Evolutionary conservation across 2,888 invertebrate species (phyloP).

Genomic region (Cordilura impudica): DNA sequence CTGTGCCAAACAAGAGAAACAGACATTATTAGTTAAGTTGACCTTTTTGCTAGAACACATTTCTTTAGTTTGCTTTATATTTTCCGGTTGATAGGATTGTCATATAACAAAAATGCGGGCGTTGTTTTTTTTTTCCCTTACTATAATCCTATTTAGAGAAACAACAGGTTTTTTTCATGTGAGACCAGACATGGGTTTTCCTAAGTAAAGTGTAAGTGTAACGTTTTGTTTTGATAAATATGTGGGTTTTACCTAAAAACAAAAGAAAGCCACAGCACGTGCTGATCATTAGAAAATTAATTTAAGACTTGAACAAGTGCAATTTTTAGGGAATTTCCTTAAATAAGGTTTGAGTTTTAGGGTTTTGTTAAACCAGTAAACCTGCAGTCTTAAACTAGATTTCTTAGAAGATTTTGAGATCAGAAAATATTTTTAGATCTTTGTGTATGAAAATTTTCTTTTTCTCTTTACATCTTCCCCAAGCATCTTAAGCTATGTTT

Average conservation of each 20-base stretch:
- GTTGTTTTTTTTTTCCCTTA: neutral
- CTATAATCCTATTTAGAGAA: neutral
- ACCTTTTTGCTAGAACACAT: constrained; percentile 63
- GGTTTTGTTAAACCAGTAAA: neutral
- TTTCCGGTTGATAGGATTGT: constrained; percentile 64
- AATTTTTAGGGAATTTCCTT: neutral
- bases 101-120: constrained; percentile 18
- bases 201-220: too few relatives aligned
- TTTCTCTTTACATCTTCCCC: too few relatives aligned
- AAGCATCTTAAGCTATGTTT: neutral
- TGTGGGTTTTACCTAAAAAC: neutral
- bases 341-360: neutral
- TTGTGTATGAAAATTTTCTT: neutral
- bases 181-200: too few relatives aligned
- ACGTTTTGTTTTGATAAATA: neutral
- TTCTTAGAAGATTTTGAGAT: neutral
- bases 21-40: constrained; percentile 65
- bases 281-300: neutral
- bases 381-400: neutral
- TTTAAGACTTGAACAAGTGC: neutral
- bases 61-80: constrained; percentile 62
- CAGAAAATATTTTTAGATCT: too few relatives aligned
- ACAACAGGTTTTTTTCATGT: neutral
- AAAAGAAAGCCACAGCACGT: neutral
- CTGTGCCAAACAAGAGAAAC: constrained; percentile 52